Base-by-base conservation (phyloP, 2,888 invertebrate genomes). In the Hyles lineata region DNA sequence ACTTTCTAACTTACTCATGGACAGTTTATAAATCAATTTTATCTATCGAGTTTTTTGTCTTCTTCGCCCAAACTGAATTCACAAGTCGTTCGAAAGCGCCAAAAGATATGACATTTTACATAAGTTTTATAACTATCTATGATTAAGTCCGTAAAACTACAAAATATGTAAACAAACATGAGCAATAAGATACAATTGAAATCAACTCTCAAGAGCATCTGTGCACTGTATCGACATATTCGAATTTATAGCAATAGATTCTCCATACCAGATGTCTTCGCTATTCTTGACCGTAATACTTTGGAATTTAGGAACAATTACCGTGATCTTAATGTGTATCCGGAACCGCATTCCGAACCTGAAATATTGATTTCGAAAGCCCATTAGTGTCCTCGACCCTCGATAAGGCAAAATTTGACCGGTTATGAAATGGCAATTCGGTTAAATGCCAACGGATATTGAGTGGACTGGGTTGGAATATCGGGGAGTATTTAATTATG, bases 341-440 rank as follows among this genome's bases (percentile, higher is more conserved):
- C 67, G 43, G 50, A 17, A 61, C 50, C 61, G 50, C 43, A 71
- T 82, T 83, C 82, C 83, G 83, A 79, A 83, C 80, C 88, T 93
- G 88, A 92, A 91, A 90, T 93, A 93, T 92, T 90, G 90, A 90
- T 90, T 90, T 87, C 87, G 85, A 88, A 90, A 88, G 87, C 83
- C 89, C 89, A 92, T 93, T 93, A 93, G 85, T 86, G 88, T 87
- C 86, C 88, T 85, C 82, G 80, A 79, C 81, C 87, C 85, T 83
- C 84, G 87, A 90, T 90, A 91, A 92, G 89, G 78, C 50, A 87
- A 86, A 88, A 89, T 89, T 87, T 83, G 86, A 86, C 82, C 88
- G 85, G 88, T 89, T 88, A 85, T 85, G 87, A 88, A 52, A 19
- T 71, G 15, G 67, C 43, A 43, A 67, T 67, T 23, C 43, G 17